Percentiles rank a stretch among this genome's conserved stretches.
phyloP scores from a whole-genome alignment of 2,113 vertebrate species.

The Chitala chitala region DNA sequence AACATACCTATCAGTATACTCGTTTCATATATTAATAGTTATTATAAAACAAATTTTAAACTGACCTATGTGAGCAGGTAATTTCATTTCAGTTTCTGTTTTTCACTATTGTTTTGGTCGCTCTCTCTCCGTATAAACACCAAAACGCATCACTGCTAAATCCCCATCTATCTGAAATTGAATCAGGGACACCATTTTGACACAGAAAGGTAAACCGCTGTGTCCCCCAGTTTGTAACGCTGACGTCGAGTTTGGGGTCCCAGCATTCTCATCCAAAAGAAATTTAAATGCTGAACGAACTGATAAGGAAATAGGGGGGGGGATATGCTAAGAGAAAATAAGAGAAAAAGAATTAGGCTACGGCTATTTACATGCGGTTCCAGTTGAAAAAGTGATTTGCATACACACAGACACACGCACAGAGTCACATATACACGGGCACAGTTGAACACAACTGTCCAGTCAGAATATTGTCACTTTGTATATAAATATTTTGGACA shows the following conservation, averaged over 20 bases:
- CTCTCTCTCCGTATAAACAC: slow-evolving; percentile 41
- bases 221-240: slow-evolving; percentile 85
- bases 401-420: slow-evolving; percentile 2
- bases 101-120: slow-evolving; percentile 42
- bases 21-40: background rate
- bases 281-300: slow-evolving; percentile 95
- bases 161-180: slow-evolving; percentile 95
- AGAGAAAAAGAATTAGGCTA: slow-evolving; percentile 78
- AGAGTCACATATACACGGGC: background rate
- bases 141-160: slow-evolving; percentile 77
- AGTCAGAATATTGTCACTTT: background rate
- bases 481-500: background rate
- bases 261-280: slow-evolving; percentile 84
- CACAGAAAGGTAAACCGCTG: slow-evolving; percentile 75
- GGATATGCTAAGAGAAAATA: slow-evolving; percentile 78
- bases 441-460: slow-evolving; percentile 6
- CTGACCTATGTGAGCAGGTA: background rate
- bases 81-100: slow-evolving; percentile 4
- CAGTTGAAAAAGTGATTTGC: slow-evolving; percentile 84
- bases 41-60: slow-evolving; percentile 43
- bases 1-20: background rate
- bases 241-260: slow-evolving; percentile 85
- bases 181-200: slow-evolving; percentile 96
- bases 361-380: slow-evolving; percentile 81
- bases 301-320: slow-evolving; percentile 78